Evolutionary conservation across 2,888 invertebrate genomes (phyloP), one percentile per base, ranked within the genome.

Genomic region (Flabesymbios commensalis): DNA sequence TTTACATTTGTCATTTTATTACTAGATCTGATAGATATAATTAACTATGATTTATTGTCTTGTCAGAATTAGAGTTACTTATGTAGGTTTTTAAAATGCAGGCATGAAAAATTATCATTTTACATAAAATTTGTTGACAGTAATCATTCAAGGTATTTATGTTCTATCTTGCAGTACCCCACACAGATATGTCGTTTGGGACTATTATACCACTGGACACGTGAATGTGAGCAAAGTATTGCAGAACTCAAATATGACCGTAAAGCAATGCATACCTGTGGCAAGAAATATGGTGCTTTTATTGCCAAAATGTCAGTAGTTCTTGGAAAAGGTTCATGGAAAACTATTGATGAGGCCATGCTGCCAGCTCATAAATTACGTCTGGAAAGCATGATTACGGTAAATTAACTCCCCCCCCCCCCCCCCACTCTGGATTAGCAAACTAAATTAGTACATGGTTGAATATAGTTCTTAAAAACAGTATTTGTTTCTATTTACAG

Each of bases 111-210:
- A n/a, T n/a, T n/a, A n/a, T n/a, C n/a, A n/a, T n/a, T n/a, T n/a
- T n/a, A n/a, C n/a, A n/a, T 7, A 33, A 5, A 2, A 32, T 1
- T 36, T 31, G 22, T 53, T 2, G 19, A 39, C 1, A 14, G 1
- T 2, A 39, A 3, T 26, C 1, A 10, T 33, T 4, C 10, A 36
- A 1, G n/a, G 19, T 39, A 36, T 36, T 19, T 26, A 45, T 45
- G 10, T 22, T 45, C 22, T 14, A 17, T 51, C 67, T 71, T 29
- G 3, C 72, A 82, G 80, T 83, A 81, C 68, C 79, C 81, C 49
- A 72, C 78, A 17, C 83, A 83, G 70, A 76, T 83, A 19, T 82
- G 82, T 66, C 68, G 77, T 3, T 70, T 78, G 64, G 81, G 78
- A 19, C 71, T 83, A 74, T 65, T 81, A 52, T 80, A 76, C 63